Evolutionary conservation across 2,888 invertebrate genomes (phyloP).

Genomic region (Patella pellucida): DNA sequence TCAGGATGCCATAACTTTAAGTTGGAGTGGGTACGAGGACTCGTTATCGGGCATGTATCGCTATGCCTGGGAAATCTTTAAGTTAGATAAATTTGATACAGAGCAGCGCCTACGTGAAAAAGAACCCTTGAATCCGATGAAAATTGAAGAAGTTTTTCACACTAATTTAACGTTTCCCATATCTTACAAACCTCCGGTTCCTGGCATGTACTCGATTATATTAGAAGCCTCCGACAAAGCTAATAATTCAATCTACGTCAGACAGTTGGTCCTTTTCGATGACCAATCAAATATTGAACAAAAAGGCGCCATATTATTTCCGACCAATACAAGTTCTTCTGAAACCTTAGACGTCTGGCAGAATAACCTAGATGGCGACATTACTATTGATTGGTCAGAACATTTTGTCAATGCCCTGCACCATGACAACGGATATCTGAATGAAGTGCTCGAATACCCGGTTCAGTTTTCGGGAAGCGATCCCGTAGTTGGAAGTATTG

Average conservation of each 20-base stretch:
- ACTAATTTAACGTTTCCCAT: neutral
- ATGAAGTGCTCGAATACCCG: conserved; percentile 33
- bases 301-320: neutral
- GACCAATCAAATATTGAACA: neutral
- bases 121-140: conserved; percentile 16
- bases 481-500: neutral
- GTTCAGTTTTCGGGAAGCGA: conserved; percentile 25
- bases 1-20: conserved; percentile 8
- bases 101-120: neutral
- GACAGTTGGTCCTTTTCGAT: conserved; percentile 17
- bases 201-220: conserved; percentile 18
- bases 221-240: conserved; percentile 18
- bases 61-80: conserved; percentile 23
- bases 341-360: neutral
- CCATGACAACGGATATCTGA: conserved; percentile 32
- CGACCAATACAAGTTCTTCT: neutral
- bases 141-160: neutral
- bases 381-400: conserved; percentile 37
- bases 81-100: neutral
- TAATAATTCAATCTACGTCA: conserved; percentile 14
- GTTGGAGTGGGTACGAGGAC: conserved; percentile 19
- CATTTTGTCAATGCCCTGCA: conserved; percentile 43
- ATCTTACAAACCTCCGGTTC: neutral
- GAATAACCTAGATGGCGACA: neutral
- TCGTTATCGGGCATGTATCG: conserved; percentile 19